Percentiles rank a stretch among this genome's conserved stretches.
Conservation (phyloP, 2,888 invertebrate genomes). For the Oscheius myriophilus region DNA sequence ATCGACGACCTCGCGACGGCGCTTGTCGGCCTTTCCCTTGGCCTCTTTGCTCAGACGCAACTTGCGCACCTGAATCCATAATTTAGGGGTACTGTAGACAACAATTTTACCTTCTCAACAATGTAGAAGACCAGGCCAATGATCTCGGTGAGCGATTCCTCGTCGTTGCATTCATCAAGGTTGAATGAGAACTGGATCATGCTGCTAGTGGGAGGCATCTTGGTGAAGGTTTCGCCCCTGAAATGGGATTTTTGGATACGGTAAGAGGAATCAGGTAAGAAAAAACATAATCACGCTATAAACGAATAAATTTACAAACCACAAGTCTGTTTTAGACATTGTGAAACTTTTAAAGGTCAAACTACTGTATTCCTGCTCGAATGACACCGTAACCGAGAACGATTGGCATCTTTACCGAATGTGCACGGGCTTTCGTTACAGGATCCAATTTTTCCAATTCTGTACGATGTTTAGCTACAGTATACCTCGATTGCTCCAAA, state of each 20-base stretch:
- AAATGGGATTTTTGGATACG: constrained; percentile 17
- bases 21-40: constrained; percentile 87
- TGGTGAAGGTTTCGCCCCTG: constrained; percentile 71
- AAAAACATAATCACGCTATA: too few species aligned
- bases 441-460: too few species aligned
- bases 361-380: too few species aligned
- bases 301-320: too few species aligned
- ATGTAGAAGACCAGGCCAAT: constrained; percentile 81
- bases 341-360: too few species aligned
- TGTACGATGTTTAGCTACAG: too few species aligned
- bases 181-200: constrained; percentile 81
- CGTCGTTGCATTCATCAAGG: constrained; percentile 35
- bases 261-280: constrained; percentile 18
- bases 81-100: not conserved
- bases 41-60: constrained; percentile 59
- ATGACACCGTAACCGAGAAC: too few species aligned
- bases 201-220: constrained; percentile 78
- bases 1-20: constrained; percentile 90
- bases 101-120: constrained; percentile 78
- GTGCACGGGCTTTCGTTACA: too few species aligned
- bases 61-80: constrained; percentile 17
- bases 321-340: too few species aligned
- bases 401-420: too few species aligned
- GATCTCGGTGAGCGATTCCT: constrained; percentile 42
- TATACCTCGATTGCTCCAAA: too few species aligned